Evolutionary conservation across 2,113 vertebrate genomes (phyloP).

Genomic region (Aythya baeri): DNA sequence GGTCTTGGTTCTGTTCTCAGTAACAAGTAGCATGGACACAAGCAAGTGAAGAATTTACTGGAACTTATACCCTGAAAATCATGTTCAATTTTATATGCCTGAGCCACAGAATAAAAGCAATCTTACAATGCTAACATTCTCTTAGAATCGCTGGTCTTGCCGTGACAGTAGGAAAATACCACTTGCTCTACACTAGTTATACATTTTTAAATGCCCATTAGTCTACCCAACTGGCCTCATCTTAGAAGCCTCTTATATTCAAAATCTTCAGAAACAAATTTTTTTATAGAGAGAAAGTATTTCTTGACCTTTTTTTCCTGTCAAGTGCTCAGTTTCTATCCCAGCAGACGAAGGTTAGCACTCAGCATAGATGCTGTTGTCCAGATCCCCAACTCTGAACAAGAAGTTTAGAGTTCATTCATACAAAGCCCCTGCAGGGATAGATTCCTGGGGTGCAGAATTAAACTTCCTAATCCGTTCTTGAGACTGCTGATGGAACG

Average conservation of each 20-base stretch:
- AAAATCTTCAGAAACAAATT: not conserved
- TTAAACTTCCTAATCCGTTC: not conserved
- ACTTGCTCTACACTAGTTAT: not conserved
- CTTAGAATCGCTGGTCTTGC: not conserved
- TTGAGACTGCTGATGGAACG: not conserved
- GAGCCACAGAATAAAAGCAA: not conserved
- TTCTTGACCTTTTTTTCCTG: not conserved
- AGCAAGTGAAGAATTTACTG: not conserved
- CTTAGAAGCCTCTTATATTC: not conserved
- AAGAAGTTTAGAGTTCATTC: not conserved
- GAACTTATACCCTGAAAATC: not conserved
- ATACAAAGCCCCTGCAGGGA: not conserved
- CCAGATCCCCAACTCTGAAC: not conserved
- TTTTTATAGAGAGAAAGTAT: not conserved
- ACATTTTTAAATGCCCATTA: not conserved
- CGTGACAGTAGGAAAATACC: not conserved
- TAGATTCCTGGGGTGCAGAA: slow-evolving; percentile 25
- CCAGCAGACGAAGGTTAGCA: not conserved
- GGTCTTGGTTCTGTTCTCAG: not conserved
- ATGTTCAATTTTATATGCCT: not conserved
- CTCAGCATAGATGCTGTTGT: not conserved
- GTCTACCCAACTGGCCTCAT: not conserved
- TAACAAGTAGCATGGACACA: not conserved
- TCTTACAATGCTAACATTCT: not conserved
- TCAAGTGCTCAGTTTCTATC: not conserved